Evolutionary conservation across 2,888 invertebrate species (phyloP).

Genomic region (Drosophila gaucha): DNA sequence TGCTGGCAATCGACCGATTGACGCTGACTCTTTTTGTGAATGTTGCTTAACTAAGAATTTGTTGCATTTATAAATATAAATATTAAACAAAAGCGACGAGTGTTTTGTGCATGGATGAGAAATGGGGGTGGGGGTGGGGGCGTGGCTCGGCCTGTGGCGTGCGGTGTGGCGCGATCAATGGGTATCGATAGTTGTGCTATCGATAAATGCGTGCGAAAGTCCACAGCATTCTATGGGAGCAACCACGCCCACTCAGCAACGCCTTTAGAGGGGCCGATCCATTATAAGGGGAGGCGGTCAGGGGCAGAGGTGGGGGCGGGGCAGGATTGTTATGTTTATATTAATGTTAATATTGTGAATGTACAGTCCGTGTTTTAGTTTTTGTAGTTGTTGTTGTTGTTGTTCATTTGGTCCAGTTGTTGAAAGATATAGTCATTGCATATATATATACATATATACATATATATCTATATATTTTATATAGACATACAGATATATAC

Average conservation of each 20-base stretch:
- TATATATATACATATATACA: background rate
- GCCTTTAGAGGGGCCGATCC: background rate
- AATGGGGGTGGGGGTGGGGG: background rate
- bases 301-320: background rate
- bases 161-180: background rate
- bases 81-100: constrained; percentile 68
- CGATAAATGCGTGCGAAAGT: background rate
- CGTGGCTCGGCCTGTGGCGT: background rate
- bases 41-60: constrained; percentile 31
- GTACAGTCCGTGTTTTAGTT: constrained; percentile 13
- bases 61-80: constrained; percentile 66
- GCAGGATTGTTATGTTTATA: background rate
- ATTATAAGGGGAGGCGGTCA: background rate
- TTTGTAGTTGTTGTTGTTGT: background rate
- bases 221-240: background rate
- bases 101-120: constrained; percentile 6
- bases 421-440: background rate
- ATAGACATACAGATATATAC: background rate
- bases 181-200: background rate
- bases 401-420: constrained; percentile 1
- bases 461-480: background rate
- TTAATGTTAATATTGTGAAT: constrained; percentile 3
- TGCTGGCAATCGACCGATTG: background rate
- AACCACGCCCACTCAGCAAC: constrained; percentile 15
- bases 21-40: constrained; percentile 21